Conservation (phyloP, 2,797 vertebrate species). For the Streptopelia turtur region DNA sequence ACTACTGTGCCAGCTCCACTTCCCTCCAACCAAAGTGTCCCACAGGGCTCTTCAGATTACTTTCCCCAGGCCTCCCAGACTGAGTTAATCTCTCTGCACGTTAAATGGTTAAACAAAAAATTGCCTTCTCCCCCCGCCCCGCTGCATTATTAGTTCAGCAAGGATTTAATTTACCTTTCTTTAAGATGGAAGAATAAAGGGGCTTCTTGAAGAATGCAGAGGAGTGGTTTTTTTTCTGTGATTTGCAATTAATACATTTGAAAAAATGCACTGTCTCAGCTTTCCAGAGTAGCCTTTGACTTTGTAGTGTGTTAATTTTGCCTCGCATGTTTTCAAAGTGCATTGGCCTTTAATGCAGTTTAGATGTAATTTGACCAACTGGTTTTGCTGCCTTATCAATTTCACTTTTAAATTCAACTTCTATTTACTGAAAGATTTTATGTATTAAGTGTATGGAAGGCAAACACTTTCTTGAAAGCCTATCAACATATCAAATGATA, state of each 20-base stretch:
- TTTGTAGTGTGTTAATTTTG: neutral
- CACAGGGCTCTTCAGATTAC: neutral
- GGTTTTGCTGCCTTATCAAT: neutral
- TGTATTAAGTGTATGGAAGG: neutral
- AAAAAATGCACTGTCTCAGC: neutral
- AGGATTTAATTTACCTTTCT: neutral
- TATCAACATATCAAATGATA: neutral
- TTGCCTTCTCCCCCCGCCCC: neutral
- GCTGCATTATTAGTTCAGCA: neutral
- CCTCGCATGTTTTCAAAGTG: neutral
- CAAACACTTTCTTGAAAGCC: neutral
- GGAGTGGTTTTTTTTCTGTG: neutral
- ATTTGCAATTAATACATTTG: neutral
- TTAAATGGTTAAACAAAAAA: neutral
- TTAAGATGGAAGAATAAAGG: neutral
- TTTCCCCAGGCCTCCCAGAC: neutral
- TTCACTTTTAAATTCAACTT: neutral
- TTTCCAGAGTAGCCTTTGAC: neutral
- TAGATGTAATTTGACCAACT: neutral
- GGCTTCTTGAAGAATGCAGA: neutral
- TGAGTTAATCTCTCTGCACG: neutral
- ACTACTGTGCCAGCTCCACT: neutral
- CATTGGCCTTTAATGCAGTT: neutral
- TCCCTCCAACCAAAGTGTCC: neutral
- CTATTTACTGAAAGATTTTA: neutral